phyloP scores from a whole-genome alignment of 92 coral and sea anemone species.

The Epizoanthus illoricatus region DNA sequence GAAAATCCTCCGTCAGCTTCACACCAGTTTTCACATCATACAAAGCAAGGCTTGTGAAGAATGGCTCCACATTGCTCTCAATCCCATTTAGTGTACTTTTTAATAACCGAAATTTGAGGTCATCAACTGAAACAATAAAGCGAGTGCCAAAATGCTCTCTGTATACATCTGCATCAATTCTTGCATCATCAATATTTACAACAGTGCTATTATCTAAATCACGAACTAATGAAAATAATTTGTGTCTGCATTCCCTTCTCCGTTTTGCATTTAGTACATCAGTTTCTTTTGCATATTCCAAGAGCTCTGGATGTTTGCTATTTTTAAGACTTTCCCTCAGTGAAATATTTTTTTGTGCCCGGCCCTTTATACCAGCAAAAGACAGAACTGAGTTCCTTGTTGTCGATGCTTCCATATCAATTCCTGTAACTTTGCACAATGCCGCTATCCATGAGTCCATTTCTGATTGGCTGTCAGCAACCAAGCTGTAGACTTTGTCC shows the following conservation, averaged over 20 bases:
- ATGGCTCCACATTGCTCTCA: constrained; percentile 90
- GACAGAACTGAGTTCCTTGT: constrained; percentile 57
- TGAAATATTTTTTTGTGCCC: constrained; percentile 66
- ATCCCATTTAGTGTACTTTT: constrained; percentile 61
- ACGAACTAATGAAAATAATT: constrained; percentile 83
- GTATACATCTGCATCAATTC: constrained; percentile 84
- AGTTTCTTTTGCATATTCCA: constrained; percentile 95
- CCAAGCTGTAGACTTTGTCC: constrained; percentile 89
- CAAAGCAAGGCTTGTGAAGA: constrained; percentile 81
- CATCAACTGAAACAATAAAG: constrained; percentile 75
- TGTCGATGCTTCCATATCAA: constrained; percentile 79
- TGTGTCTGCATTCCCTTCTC: constrained; percentile 78
- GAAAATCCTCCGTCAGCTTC: constrained; percentile 93
- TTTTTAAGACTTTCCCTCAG: constrained; percentile 90
- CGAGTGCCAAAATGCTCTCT: constrained; percentile 83
- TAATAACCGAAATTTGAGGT: constrained; percentile 89
- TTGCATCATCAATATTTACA: constrained; percentile 81
- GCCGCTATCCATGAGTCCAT: constrained; percentile 96
- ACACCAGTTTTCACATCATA: constrained; percentile 89
- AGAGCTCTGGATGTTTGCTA: constrained; percentile 91
- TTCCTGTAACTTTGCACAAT: constrained; percentile 93
- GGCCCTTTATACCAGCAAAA: constrained; percentile 66
- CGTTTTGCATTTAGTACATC: constrained; percentile 90
- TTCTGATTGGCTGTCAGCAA: constrained; percentile 94
- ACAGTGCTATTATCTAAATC: constrained; percentile 75